Base-by-base conservation (phyloP, 2,113 vertebrate genomes). In the Pseudorhombus dupliciocellatus region DNA sequence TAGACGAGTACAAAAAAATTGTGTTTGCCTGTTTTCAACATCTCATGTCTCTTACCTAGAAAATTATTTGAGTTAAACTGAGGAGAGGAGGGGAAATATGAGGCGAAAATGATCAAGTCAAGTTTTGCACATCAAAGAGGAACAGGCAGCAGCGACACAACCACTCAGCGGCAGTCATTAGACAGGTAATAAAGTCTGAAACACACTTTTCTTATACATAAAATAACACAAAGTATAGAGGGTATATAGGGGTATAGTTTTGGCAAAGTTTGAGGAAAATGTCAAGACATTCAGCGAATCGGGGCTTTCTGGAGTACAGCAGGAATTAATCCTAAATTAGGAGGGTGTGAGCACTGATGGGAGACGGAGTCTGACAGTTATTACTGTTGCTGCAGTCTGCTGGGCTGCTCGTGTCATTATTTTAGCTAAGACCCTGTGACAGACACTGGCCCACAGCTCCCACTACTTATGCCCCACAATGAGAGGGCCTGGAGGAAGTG, bases 301-400 rank as follows among this genome's bases (percentile, higher is more conserved):
- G 0, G 46, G 70, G 70, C 55, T 66, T 84, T 80, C 68, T 66
- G 2, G 22, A 80, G 69, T 77, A 65, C 59, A 73, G 66, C 51
- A 57, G 74, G 70, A 86, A 88, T 88, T 80, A 90, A 88, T 89
- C 86, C 86, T 78, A 85, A 89, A 90, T 90, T 81, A 90, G 74
- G 58, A 66, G 79, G 66, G 87, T 77, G 84, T 83, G 82, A 75
- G 84, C 81, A 66, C 56, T 81, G 87, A 84, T 79, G 82, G 83
- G 83, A 83, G 78, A 90, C 79, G 14, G 70, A 82, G 75, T 75
- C 80, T 85, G 86, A 89, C 81, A 84, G 87, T 86, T 87, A 87
- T 88, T 89, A 83, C 83, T 71, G 81, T 87, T 75, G 77, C 78
- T 28, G 66, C 85, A 83, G 83, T 87, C 84, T 84, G 83, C 72